Evolutionary conservation across 2,888 invertebrate species (phyloP).

Genomic region (Eilema griseolum): DNA sequence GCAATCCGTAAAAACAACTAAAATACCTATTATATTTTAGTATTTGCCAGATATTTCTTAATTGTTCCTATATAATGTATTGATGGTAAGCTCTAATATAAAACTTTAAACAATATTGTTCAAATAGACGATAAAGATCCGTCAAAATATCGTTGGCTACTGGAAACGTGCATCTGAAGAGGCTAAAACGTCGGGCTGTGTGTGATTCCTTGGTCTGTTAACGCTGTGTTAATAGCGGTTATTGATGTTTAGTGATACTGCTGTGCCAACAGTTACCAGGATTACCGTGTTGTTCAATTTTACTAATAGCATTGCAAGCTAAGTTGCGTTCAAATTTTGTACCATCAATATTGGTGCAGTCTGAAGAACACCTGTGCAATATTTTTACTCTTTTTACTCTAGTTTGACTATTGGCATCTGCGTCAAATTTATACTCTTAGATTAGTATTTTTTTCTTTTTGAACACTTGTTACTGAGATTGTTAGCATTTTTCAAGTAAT

Average conservation of each 20-base stretch:
- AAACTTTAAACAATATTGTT: neutral
- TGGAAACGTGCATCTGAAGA: slow-evolving; percentile 32
- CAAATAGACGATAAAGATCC: slow-evolving; percentile 4
- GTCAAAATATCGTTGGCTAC: slow-evolving; percentile 18
- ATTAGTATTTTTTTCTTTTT: neutral
- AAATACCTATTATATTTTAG: no score
- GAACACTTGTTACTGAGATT: neutral
- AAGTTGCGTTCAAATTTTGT: neutral
- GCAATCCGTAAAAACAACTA: no score
- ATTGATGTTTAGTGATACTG: slow-evolving; percentile 48
- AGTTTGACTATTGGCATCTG: neutral
- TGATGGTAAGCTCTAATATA: neutral
- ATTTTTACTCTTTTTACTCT: neutral
- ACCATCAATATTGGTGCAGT: neutral
- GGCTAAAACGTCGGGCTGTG: slow-evolving; percentile 40
- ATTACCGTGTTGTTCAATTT: slow-evolving; percentile 37
- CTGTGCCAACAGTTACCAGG: slow-evolving; percentile 30
- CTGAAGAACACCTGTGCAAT: neutral
- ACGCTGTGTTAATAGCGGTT: slow-evolving; percentile 52
- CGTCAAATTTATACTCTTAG: no score
- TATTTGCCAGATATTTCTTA: neutral
- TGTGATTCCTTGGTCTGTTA: slow-evolving; percentile 53
- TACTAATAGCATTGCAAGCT: slow-evolving; percentile 12
- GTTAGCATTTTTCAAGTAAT: neutral
- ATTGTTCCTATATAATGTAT: neutral